Conservation (phyloP, 2,113 vertebrate genomes). For the Pterophyllum scalare region DNA sequence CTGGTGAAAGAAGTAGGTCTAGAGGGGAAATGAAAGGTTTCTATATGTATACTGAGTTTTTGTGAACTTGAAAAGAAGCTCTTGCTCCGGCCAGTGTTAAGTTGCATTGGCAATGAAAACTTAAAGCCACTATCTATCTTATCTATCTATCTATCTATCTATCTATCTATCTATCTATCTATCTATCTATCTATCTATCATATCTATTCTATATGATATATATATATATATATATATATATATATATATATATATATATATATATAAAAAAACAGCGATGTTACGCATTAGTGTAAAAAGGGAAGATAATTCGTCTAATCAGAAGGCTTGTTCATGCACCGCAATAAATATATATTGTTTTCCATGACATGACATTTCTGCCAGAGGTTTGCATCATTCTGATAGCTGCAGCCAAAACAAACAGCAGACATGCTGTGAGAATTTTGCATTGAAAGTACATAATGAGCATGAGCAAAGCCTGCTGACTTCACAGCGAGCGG, state of each 20-base stretch:
- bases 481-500: constrained; percentile 48
- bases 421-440: constrained; percentile 32
- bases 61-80: background rate
- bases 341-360: constrained; percentile 25
- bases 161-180: too few relatives aligned
- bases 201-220: too few relatives aligned
- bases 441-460: constrained; percentile 47
- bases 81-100: background rate
- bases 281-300: background rate
- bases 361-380: constrained; percentile 51
- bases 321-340: background rate
- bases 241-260: too few relatives aligned
- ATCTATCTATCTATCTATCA: too few relatives aligned
- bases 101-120: background rate
- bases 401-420: constrained; percentile 58
- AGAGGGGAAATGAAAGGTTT: background rate
- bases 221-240: too few relatives aligned
- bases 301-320: constrained; percentile 8
- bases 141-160: too few relatives aligned
- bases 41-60: background rate
- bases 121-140: background rate
- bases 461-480: constrained; percentile 47
- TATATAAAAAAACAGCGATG: background rate
- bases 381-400: constrained; percentile 53
- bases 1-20: constrained; percentile 89